These are phyloP conservation scores for Alfaro cultratus DNA, from an alignment of 2,797 vertebrate genomes.

Conservation along the genomic window DNA sequence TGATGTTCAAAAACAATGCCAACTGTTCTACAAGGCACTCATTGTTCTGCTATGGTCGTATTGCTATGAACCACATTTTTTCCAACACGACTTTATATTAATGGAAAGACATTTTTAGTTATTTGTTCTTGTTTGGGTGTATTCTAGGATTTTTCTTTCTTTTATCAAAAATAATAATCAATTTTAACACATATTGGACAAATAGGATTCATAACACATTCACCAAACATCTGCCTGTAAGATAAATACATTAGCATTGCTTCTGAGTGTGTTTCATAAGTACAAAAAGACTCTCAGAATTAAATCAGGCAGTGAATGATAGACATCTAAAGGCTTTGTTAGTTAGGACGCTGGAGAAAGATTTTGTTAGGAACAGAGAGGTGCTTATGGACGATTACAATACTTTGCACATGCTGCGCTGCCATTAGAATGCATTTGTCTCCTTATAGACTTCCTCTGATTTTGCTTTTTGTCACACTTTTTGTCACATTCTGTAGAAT, in stretches of 20 bases:
- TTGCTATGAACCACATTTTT: not conserved
- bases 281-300: constrained; percentile 46
- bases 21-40: constrained; percentile 11
- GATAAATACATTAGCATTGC: constrained; percentile 30
- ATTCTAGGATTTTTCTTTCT: not conserved
- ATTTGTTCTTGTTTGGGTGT: not conserved
- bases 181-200: not conserved
- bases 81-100: not conserved
- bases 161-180: not conserved
- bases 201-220: not conserved
- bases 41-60: not conserved
- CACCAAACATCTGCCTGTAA: not conserved
- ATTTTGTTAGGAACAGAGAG: constrained; percentile 26
- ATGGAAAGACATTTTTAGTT: not conserved
- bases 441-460: not conserved
- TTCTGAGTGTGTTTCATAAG: constrained; percentile 57
- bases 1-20: constrained; percentile 32
- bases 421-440: not conserved
- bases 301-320: constrained; percentile 40
- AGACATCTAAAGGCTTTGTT: constrained; percentile 24
- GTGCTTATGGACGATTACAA: not conserved
- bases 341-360: constrained; percentile 25
- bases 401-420: not conserved
- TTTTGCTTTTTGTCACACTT: not conserved
- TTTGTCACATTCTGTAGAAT: not conserved